Evolutionary conservation across 2,888 invertebrate genomes (phyloP).

Genomic region (Metellina segmentata): DNA sequence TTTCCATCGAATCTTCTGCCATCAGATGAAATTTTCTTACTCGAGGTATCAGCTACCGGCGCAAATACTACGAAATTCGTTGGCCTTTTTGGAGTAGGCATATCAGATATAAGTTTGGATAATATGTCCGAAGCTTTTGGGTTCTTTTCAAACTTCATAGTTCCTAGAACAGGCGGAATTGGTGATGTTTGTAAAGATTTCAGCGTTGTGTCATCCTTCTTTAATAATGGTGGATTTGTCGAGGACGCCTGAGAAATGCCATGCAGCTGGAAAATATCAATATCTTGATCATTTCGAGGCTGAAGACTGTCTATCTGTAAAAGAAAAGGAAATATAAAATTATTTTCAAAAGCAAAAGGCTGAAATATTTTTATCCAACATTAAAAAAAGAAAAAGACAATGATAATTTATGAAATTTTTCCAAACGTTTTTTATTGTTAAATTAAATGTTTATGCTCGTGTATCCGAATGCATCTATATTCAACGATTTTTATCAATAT

Average conservation of each 20-base stretch:
- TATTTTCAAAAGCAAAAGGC: background rate
- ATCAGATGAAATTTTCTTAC: background rate
- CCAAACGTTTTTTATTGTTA: background rate
- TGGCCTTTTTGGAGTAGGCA: constrained; percentile 50
- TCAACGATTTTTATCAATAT: too few species aligned
- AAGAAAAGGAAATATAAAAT: constrained; percentile 29
- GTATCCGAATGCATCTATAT: too few species aligned
- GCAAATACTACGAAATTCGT: constrained; percentile 70
- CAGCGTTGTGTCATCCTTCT: background rate
- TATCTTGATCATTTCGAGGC: constrained; percentile 36
- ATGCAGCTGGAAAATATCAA: constrained; percentile 62
- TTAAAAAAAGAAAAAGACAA: background rate
- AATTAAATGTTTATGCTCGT: too few species aligned
- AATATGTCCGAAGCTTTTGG: constrained; percentile 62
- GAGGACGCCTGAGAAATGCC: constrained; percentile 19
- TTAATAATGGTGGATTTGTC: background rate
- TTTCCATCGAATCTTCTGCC: constrained; percentile 49
- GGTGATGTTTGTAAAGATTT: background rate
- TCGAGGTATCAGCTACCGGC: constrained; percentile 59
- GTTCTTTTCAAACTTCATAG: background rate
- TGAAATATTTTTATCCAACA: too few species aligned
- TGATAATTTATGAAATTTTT: background rate
- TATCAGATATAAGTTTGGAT: constrained; percentile 66
- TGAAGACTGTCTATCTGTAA: constrained; percentile 61
- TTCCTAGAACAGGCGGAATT: background rate